Evolutionary conservation across 2,888 invertebrate species (phyloP).

Genomic region (Synergus umbraculus): DNA sequence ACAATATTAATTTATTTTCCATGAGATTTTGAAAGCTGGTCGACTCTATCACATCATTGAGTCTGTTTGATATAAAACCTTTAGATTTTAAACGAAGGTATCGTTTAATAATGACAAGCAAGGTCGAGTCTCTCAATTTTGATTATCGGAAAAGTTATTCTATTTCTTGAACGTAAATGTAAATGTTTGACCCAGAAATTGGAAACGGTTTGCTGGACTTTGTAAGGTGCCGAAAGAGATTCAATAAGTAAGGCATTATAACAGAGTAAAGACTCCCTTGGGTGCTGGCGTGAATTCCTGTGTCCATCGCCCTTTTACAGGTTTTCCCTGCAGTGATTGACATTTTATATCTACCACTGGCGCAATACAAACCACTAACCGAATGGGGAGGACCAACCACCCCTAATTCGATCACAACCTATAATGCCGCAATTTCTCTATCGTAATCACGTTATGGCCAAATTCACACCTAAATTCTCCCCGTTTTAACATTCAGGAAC

Average conservation of each 20-base stretch:
- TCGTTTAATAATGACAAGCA: not conserved
- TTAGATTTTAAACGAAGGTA: not conserved
- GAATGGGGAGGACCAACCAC: constrained; percentile 65
- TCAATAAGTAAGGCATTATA: constrained; percentile 70
- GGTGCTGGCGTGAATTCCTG: constrained; percentile 46
- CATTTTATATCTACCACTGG: constrained; percentile 72
- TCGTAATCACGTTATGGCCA: constrained; percentile 73
- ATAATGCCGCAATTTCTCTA: constrained; percentile 76
- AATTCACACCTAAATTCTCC: constrained; percentile 51
- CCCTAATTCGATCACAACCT: constrained; percentile 75
- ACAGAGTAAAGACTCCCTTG: constrained; percentile 66
- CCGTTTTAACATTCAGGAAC: constrained; percentile 57
- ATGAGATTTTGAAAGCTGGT: constrained; percentile 12
- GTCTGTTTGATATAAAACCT: constrained; percentile 1
- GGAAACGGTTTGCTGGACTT: not conserved
- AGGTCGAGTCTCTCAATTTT: no score
- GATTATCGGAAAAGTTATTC: no score
- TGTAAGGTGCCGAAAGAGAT: constrained; percentile 56
- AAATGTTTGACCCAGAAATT: not conserved
- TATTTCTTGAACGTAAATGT: no score
- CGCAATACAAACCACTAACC: constrained; percentile 62
- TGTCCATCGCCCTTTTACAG: constrained; percentile 37
- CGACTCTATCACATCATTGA: constrained; percentile 22
- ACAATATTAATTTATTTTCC: constrained; percentile 36
- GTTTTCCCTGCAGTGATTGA: constrained; percentile 68